Evolutionary conservation across 2,113 vertebrate species (phyloP).

Genomic region (Chinchilla lanigera): DNA sequence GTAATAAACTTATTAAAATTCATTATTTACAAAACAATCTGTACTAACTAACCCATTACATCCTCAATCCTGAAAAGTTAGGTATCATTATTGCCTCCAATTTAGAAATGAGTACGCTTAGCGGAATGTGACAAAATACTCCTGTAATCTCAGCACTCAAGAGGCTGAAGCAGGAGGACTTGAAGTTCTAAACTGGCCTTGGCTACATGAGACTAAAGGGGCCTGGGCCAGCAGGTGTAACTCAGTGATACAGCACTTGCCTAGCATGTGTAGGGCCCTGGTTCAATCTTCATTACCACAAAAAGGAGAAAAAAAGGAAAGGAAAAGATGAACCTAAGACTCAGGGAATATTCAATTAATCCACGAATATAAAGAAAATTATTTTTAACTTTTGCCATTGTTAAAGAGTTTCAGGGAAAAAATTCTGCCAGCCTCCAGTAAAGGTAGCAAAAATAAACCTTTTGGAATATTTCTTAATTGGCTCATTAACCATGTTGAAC

Average conservation of each 20-base stretch:
- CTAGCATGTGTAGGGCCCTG: neutral
- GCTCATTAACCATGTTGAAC: neutral
- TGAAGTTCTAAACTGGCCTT: neutral
- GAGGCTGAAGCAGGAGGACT: neutral
- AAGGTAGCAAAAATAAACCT: neutral
- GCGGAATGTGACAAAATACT: neutral
- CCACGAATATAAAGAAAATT: neutral
- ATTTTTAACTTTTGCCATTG: neutral
- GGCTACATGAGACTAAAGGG: neutral
- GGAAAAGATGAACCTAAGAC: conserved; percentile 15
- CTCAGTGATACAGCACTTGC: neutral
- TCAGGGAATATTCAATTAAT: neutral
- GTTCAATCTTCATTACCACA: neutral
- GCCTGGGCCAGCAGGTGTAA: neutral
- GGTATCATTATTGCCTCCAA: neutral
- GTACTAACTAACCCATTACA: conserved; percentile 45
- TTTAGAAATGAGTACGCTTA: neutral
- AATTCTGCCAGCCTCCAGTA: neutral
- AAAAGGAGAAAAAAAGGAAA: neutral
- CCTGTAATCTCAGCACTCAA: neutral
- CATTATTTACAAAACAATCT: neutral
- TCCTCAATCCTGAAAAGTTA: neutral
- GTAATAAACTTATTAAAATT: neutral
- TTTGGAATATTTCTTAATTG: neutral
- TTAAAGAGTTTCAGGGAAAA: neutral